Evolutionary conservation across 2,888 invertebrate species (phyloP).

Genomic region (Caradrina kadenii): DNA sequence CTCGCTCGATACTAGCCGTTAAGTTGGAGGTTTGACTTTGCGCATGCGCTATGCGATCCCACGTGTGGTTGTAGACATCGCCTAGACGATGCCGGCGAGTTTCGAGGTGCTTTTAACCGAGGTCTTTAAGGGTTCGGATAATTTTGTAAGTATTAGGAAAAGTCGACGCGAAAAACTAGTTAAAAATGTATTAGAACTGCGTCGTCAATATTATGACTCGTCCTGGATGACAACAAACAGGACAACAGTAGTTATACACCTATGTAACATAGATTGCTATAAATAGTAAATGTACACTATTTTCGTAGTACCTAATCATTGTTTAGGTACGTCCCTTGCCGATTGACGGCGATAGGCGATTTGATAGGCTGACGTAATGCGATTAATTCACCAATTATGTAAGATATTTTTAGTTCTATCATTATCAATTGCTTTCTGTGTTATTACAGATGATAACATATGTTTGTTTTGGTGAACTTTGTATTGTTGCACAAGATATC

Average conservation of each 20-base stretch:
- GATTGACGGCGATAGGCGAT: slow-evolving; percentile 20
- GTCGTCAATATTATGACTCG: neutral
- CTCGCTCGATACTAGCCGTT: slow-evolving; percentile 87
- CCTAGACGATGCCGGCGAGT: slow-evolving; percentile 75
- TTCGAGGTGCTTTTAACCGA: slow-evolving; percentile 62
- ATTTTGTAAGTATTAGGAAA: slow-evolving; percentile 20
- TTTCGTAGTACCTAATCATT: slow-evolving; percentile 8
- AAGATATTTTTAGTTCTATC: slow-evolving; percentile 48
- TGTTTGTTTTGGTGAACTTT: slow-evolving; percentile 30
- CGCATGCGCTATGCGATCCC: slow-evolving; percentile 79
- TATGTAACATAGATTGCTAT: slow-evolving; percentile 20
- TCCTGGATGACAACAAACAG: slow-evolving; percentile 26
- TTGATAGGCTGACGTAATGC: slow-evolving; percentile 52
- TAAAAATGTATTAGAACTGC: neutral
- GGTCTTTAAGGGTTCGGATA: slow-evolving; percentile 40
- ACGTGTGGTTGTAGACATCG: slow-evolving; percentile 81
- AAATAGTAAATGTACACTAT: slow-evolving; percentile 38
- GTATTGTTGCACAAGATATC: slow-evolving; percentile 29
- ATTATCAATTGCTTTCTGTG: slow-evolving; percentile 37
- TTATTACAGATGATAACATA: slow-evolving; percentile 21
- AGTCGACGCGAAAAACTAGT: slow-evolving; percentile 8
- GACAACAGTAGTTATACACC: slow-evolving; percentile 25
- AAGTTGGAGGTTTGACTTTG: slow-evolving; percentile 70
- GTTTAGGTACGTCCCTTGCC: slow-evolving; percentile 33
- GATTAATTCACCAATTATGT: slow-evolving; percentile 54